Evolutionary conservation across 2,113 vertebrate genomes (phyloP).

Genomic region (Delphinapterus leucas): DNA sequence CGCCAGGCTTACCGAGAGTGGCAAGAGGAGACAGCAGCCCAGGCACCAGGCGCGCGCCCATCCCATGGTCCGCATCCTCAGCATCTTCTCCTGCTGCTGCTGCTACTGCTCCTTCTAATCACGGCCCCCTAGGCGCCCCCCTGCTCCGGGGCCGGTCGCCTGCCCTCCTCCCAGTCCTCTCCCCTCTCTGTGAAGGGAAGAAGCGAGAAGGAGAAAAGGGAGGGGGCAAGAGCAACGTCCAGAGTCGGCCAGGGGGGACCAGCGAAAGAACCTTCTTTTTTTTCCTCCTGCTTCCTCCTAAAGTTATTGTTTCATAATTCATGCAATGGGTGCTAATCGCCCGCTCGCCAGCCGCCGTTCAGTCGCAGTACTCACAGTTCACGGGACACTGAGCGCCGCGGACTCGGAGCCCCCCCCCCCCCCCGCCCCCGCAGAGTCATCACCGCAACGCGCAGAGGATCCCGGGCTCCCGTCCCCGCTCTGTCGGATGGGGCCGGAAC

Average conservation of each 20-base stretch:
- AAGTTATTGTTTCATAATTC: constrained; percentile 83
- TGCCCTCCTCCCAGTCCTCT: constrained; percentile 57
- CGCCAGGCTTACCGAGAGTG: constrained; percentile 90
- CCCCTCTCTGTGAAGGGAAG: constrained; percentile 40
- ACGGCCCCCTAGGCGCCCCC: constrained; percentile 40
- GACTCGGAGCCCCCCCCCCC: neutral
- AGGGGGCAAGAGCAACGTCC: constrained; percentile 35
- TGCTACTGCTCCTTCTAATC: constrained; percentile 74
- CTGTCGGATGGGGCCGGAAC: constrained; percentile 64
- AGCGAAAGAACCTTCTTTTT: constrained; percentile 52
- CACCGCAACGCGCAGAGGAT: constrained; percentile 36
- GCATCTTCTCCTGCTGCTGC: constrained; percentile 79
- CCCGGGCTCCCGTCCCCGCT: neutral
- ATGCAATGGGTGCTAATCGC: constrained; percentile 75
- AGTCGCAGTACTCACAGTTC: constrained; percentile 82
- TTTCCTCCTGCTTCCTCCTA: constrained; percentile 68
- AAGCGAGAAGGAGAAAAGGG: neutral
- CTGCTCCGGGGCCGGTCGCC: constrained; percentile 32
- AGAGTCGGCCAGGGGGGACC: constrained; percentile 4
- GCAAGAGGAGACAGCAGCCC: constrained; percentile 87
- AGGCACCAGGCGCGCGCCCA: constrained; percentile 78
- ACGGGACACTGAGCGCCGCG: constrained; percentile 81
- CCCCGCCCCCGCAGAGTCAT: constrained; percentile 54
- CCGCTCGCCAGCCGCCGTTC: constrained; percentile 67
- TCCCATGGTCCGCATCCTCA: constrained; percentile 82